Percentiles rank a stretch among this genome's conserved stretches.
Evolutionary conservation across 2,888 invertebrate genomes (phyloP).

Genomic region (Spilosoma lubricipeda): DNA sequence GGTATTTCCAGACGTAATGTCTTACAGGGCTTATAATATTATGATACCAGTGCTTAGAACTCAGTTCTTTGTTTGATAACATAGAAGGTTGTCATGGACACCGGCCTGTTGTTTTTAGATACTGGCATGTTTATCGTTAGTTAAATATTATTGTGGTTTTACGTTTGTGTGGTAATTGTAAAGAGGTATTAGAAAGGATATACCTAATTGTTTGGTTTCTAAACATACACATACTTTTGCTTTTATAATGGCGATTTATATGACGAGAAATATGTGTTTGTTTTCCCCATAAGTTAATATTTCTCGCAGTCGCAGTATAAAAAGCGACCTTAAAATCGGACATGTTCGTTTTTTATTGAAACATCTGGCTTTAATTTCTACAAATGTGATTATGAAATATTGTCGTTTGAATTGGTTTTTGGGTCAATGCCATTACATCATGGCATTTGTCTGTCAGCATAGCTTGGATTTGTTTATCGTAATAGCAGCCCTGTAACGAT

Average conservation of each 20-base stretch:
- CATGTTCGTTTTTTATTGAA: no score
- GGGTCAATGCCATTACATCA: no score
- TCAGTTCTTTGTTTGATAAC: constrained; percentile 64
- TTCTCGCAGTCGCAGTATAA: background rate
- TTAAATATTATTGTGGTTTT: constrained; percentile 23
- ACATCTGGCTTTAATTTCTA: background rate
- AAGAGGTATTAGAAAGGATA: background rate
- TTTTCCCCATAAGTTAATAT: background rate
- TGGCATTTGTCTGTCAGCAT: no score
- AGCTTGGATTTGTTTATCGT: no score
- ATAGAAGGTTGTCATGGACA: constrained; percentile 62
- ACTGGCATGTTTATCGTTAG: constrained; percentile 38
- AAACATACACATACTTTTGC: background rate
- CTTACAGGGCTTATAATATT: background rate
- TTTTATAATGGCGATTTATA: background rate
- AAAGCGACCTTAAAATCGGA: no score
- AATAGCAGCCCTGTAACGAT: no score
- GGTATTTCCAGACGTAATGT: background rate
- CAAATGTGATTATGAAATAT: background rate
- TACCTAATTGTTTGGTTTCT: background rate
- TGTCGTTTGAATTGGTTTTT: background rate
- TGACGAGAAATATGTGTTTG: background rate
- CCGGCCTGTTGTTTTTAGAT: constrained; percentile 37
- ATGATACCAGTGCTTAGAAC: background rate
- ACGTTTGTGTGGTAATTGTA: constrained; percentile 3